Percentiles rank a stretch among this genome's conserved stretches.
phyloP scores from a whole-genome alignment of 2,113 vertebrate species.

The Anguilla rostrata region DNA sequence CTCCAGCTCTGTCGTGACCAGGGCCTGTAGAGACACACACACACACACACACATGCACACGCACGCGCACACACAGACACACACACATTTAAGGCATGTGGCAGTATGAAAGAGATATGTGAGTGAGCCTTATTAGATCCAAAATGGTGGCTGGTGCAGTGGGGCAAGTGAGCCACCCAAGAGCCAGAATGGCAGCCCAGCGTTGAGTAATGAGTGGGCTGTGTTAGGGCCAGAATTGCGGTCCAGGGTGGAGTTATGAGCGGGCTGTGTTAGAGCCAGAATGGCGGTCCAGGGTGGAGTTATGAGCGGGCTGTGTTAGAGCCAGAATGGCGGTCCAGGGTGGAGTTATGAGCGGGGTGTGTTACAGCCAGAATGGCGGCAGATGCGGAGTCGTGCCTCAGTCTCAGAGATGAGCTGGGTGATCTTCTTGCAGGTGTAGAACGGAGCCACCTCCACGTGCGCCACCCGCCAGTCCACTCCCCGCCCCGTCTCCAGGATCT shows the following conservation, averaged over 20 bases:
- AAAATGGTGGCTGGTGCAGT: too few species aligned
- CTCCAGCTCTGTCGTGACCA: conserved; percentile 95
- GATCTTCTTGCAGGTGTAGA: conserved; percentile 99
- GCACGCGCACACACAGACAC: neutral
- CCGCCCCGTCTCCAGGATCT: conserved; percentile 92
- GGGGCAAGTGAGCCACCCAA: neutral
- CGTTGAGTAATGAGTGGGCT: neutral
- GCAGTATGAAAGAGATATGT: neutral
- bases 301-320: neutral
- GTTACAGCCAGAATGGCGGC: neutral
- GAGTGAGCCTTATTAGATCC: neutral
- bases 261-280: neutral
- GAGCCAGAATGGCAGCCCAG: neutral
- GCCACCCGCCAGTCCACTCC: conserved; percentile 94
- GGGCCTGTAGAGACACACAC: conserved; percentile 66
- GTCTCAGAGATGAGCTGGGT: conserved; percentile 97
- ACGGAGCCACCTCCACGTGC: conserved; percentile 95
- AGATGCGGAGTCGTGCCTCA: conserved; percentile 70
- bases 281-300: neutral
- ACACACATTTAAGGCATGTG: neutral
- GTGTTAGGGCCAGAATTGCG: neutral
- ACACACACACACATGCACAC: neutral
- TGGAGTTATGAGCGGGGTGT: neutral
- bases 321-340: neutral
- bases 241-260: neutral